phyloP scores from a whole-genome alignment of 1,140 invertebrate species.

The Euborellia annulipes region DNA sequence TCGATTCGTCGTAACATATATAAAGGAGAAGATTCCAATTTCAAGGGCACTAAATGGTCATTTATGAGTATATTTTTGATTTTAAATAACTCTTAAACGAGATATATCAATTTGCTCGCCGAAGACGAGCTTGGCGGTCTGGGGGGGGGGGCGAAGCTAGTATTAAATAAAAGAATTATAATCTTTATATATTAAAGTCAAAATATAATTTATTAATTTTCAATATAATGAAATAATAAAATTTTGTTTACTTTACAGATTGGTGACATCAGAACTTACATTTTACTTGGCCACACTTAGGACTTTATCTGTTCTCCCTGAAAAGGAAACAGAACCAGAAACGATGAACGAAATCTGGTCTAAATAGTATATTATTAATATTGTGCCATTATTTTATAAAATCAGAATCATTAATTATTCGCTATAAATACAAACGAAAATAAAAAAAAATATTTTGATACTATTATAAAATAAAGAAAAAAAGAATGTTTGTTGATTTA shows the following conservation, averaged over 20 bases:
- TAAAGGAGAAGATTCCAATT: too few relatives aligned
- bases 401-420: too few relatives aligned
- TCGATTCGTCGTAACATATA: too few relatives aligned
- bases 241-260: conserved; percentile 30
- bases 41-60: too few relatives aligned
- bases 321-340: conserved; percentile 51
- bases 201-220: conserved; percentile 2
- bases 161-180: background rate
- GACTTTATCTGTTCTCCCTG: conserved; percentile 63
- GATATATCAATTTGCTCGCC: background rate
- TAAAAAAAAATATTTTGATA: too few relatives aligned
- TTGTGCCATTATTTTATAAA: too few relatives aligned
- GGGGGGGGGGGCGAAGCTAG: background rate
- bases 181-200: conserved; percentile 2
- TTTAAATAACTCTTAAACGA: background rate
- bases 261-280: conserved; percentile 87
- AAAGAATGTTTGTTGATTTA: too few relatives aligned
- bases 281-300: conserved; percentile 89
- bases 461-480: too few relatives aligned
- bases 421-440: too few relatives aligned
- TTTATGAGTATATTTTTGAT: too few relatives aligned
- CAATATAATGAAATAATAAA: background rate
- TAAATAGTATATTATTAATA: too few relatives aligned
- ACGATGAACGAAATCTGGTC: conserved; percentile 66
- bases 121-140: conserved; percentile 1